A percentile compares a stretch with the other conserved stretches of the same genome.
Conservation (phyloP, 2,888 invertebrate species). For the Bugula neritina region DNA sequence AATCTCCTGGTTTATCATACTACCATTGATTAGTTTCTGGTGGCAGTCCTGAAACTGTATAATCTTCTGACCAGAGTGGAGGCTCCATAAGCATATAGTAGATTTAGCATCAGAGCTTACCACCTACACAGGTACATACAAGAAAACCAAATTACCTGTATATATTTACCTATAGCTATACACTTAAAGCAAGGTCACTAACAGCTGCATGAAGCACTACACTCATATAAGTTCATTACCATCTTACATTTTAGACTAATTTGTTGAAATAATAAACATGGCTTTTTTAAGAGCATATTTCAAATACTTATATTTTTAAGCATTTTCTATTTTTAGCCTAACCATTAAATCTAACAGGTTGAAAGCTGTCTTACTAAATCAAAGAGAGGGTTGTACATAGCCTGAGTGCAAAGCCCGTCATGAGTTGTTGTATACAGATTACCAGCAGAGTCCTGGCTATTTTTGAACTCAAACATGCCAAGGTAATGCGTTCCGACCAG, state of each 20-base stretch:
- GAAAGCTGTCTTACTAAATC: conserved; percentile 10
- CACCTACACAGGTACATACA: conserved; percentile 50
- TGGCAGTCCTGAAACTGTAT: conserved; percentile 57
- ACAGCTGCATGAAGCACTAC: too few species aligned
- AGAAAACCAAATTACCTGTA: too few species aligned
- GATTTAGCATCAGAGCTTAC: conserved; percentile 74
- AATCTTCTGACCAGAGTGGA: conserved; percentile 64
- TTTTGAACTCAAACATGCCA: conserved; percentile 1
- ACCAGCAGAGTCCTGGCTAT: not conserved
- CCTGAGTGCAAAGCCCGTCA: conserved; percentile 33
- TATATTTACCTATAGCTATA: too few species aligned
- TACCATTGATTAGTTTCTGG: not conserved
- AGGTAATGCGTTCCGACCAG: conserved; percentile 2
- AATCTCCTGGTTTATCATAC: conserved; percentile 1
- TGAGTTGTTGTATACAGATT: not conserved
- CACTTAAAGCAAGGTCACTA: too few species aligned
- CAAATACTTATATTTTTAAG: too few species aligned
- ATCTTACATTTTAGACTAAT: too few species aligned
- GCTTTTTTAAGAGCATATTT: too few species aligned
- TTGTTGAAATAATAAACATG: too few species aligned
- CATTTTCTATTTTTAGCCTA: too few species aligned
- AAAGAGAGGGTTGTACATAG: conserved; percentile 73
- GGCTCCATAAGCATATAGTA: conserved; percentile 75
- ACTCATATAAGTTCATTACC: too few species aligned
- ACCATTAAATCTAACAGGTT: too few species aligned